Conservation (phyloP, 2,888 invertebrate genomes). For the Apocheima hispidaria region DNA sequence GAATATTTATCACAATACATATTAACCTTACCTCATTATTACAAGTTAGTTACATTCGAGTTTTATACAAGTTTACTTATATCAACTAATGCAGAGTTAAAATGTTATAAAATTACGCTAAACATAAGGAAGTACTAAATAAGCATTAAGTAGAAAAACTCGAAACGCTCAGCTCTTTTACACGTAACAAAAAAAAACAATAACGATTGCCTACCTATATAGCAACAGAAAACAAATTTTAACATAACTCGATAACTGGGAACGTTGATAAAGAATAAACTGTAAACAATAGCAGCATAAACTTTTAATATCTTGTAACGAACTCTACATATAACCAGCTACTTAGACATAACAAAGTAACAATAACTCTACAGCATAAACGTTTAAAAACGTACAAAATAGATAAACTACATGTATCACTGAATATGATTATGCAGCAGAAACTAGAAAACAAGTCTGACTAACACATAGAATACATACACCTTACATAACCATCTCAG, state of each 20-base stretch:
- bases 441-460: neutral
- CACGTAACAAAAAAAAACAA: conserved; percentile 29
- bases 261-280: conserved; percentile 73
- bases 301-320: conserved; percentile 66
- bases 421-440: too few species aligned
- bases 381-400: neutral
- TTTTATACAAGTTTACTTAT: conserved; percentile 9
- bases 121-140: too few species aligned
- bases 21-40: neutral
- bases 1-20: conserved; percentile 10
- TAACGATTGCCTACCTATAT: conserved; percentile 55
- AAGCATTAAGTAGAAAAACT: too few species aligned
- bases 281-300: conserved; percentile 76
- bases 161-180: too few species aligned
- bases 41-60: neutral
- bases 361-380: conserved; percentile 35
- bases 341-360: conserved; percentile 74
- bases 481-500: neutral
- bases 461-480: neutral
- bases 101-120: neutral
- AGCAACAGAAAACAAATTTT: conserved; percentile 76
- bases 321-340: conserved; percentile 68
- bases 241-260: conserved; percentile 74
- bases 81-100: neutral
- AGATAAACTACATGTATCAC: neutral